Base-by-base conservation (phyloP, 2,797 vertebrate species). In the Phaenicophaeus curvirostris region DNA sequence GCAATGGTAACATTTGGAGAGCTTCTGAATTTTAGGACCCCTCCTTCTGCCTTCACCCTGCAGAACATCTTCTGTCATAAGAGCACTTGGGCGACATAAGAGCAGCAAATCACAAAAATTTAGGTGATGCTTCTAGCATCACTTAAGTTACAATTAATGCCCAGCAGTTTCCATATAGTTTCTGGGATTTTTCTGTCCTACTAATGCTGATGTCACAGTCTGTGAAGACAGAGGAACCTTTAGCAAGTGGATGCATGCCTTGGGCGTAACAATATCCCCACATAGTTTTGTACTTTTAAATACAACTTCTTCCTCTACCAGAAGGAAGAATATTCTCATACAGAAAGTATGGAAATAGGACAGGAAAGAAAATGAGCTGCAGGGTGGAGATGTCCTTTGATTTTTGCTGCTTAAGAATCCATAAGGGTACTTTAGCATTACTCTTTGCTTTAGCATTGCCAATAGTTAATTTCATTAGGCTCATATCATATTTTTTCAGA, bases 251-350 rank as follows among this genome's bases (percentile, higher is more conserved):
- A 63, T 76, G 30, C 62, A 55, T 88, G 39, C 46, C 35, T 50
- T 25, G 17, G 2, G 9, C 30, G 4, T 80, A 72, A 83, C 18
- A 59, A 30, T 58, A 94, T 65, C 37, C 55, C 20, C 44, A 30
- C 44, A 67, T 7, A 55, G 33, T 61, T 71, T 66, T 55, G n/a
- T 37, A 48, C 17, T 74, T 95, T 68, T 37, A 94, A 79, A 84
- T 72, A 61, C 68, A 85, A 73, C 16, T 54, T 30, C 21, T 77
- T 81, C 23, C 8, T 79, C n/a, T 73, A 27, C 39, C 48, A 88
- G 28, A 85, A 90, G 13, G 37, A 53, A 86, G 20, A 91, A 82
- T 55, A 41, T 82, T 90, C 41, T 94, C 57, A 91, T 82, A 48
- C 33, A 61, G 53, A 62, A 96, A 74, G 67, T 54, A 91, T 82